Base-by-base conservation (phyloP, 2,888 invertebrate genomes). In the Drosophila siamana region DNA sequence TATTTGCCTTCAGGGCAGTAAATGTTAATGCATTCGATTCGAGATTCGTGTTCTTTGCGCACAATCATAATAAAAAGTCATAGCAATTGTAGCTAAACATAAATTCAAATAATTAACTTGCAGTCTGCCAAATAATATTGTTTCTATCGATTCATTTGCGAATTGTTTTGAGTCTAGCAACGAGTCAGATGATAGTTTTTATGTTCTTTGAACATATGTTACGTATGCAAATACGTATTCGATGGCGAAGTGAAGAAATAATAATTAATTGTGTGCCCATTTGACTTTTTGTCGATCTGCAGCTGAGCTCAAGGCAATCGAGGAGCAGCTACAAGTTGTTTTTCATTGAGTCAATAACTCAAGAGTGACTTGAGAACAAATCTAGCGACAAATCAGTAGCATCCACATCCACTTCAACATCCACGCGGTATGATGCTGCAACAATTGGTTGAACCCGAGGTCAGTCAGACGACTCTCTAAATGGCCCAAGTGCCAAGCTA, bases 271-370 rank as follows among this genome's bases (percentile, higher is more conserved):
- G 56, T 26, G 5, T 55, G 55, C 40, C 55, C 40, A 63, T 16
- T 41, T 64, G 51, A 50, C 57, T 44, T 48, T 56, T 48, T 63
- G 56, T 59, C 43, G 54, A n/a, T 70, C 46, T 56, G 65, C 57
- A 64, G 70, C 43, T 60, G 30, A 61, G 69, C 74, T 74, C 86
- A 85, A 85, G 85, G 87, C 69, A 70, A 76, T 70, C 85, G 30
- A 73, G 72, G 70, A 78, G 63, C 36, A 15, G 22, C 33, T n/a
- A 19, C 19, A 48, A 15, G 48, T 33, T 48, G 59, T 50, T 63
- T 67, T 46, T n/a, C 24, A 46, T 28, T 26, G 7, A 13, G 7
- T 46, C 8, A 40, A 57, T 48, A 55, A 69, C 68, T 68, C 55
- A 60, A 55, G 51, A 61, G 59, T 52, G 55, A 56, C 28, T 68